Evolutionary conservation across 2,888 invertebrate species (phyloP).

Genomic region (Calameuta filiformis): DNA sequence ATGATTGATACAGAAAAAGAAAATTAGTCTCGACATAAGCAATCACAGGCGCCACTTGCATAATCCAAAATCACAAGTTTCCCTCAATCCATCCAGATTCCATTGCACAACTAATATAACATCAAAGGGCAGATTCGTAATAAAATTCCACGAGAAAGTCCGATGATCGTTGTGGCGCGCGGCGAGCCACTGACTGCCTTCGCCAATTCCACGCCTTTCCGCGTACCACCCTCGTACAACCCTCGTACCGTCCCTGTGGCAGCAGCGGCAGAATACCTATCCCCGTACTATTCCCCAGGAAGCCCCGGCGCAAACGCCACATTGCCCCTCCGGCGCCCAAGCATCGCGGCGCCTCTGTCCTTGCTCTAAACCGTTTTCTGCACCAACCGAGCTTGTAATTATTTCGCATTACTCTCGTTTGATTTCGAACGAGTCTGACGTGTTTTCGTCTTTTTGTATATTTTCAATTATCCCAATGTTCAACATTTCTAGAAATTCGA

Average conservation of each 20-base stretch:
- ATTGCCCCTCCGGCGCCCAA: neutral
- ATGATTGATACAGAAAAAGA: too few species aligned
- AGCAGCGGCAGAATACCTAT: slow-evolving; percentile 5
- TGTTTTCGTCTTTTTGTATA: neutral
- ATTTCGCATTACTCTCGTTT: slow-evolving; percentile 23
- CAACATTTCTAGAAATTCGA: neutral
- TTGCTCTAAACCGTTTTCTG: slow-evolving; percentile 33
- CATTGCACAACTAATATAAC: too few species aligned
- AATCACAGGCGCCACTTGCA: too few species aligned
- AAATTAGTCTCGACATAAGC: too few species aligned
- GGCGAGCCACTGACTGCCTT: slow-evolving; percentile 62
- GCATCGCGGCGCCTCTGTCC: neutral
- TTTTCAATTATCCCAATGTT: neutral
- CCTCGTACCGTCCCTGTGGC: slow-evolving; percentile 34
- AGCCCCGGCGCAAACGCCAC: slow-evolving; percentile 60
- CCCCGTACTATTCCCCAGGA: slow-evolving; percentile 45
- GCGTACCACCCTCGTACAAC: slow-evolving; percentile 32
- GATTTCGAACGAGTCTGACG: neutral
- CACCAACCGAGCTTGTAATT: slow-evolving; percentile 37
- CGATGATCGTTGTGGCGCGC: slow-evolving; percentile 58
- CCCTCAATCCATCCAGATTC: too few species aligned
- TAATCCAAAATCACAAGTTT: too few species aligned
- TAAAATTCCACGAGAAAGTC: slow-evolving; percentile 21
- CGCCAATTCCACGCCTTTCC: slow-evolving; percentile 54
- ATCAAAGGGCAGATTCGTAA: slow-evolving; percentile 6